Base-by-base conservation (phyloP, 2,113 vertebrate genomes). In the Embiotoca jacksoni region DNA sequence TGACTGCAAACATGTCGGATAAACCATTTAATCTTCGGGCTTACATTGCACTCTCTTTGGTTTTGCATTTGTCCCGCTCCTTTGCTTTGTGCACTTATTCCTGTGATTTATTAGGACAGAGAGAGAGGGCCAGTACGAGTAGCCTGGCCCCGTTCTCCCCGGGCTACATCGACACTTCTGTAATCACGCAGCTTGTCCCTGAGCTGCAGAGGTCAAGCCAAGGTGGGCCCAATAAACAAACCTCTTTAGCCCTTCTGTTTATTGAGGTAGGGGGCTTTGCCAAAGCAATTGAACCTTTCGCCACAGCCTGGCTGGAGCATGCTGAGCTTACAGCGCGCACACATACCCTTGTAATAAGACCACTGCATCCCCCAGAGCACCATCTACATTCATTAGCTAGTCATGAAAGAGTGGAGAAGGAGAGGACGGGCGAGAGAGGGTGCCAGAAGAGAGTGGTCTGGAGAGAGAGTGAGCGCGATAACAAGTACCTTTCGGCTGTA, bases 151-250 rank as follows among this genome's bases (percentile, higher is more conserved):
- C 16, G 5, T 63, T 82, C 78, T 85, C 82, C 39, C 46, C 6
- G 1, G 80, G 86, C 80, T 55, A 60, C 80, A 35, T 89, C 74
- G 88, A 92, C 91, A 80, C 91, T 82, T 60, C 70, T 86, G 90
- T 93, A 94, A 94, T 94, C 93, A 94, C 71, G 86, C 68, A 59
- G 86, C 79, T 67, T 82, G 72, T 92, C 88, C 91, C 90, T 62
- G 82, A 88, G 91, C 89, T 84, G 53, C 72, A 36, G 91, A 92
- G 94, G 94, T 94, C 92, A 91, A 85, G 69, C 83, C 91, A 93
- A 94, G 92, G 92, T 92, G 88, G 84, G 84, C 76, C 91, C 85
- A 87, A 89, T 94, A 93, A 94, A 95, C 92, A 94, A 94, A 93
- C 91, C 92, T 94, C 91, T 93, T 94, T 94, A 94, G 90, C 93